These are phyloP conservation scores for Notechis scutatus DNA, from an alignment of 2,113 vertebrate genomes.

Conservation along the genomic window DNA sequence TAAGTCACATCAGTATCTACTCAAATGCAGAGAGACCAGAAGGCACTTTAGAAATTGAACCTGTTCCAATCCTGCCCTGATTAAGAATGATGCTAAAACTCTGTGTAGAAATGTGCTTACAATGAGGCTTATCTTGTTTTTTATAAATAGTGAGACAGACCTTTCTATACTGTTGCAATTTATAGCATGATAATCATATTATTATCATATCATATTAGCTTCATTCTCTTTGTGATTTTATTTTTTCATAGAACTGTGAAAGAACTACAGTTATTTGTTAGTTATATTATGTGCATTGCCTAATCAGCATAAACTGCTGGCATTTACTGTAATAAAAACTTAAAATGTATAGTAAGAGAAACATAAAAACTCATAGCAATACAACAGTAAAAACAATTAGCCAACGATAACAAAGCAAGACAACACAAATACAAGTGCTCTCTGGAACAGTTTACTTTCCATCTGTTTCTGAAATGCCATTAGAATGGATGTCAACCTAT, in stretches of 20 bases:
- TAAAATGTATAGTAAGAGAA: neutral
- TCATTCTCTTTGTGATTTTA: neutral
- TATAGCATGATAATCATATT: neutral
- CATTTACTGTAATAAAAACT: neutral
- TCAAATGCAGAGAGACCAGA: neutral
- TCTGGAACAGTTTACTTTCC: neutral
- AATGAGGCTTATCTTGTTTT: neutral
- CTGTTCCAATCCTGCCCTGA: neutral
- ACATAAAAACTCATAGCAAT: neutral
- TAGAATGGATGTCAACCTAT: neutral
- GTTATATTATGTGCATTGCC: neutral
- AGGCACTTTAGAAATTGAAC: neutral
- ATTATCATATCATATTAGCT: neutral
- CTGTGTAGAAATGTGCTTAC: fast-evolving
- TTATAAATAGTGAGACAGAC: neutral
- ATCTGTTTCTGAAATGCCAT: neutral
- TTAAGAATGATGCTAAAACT: neutral
- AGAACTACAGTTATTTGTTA: neutral
- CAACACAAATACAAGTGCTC: neutral
- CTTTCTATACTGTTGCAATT: neutral
- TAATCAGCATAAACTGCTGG: neutral
- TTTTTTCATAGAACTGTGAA: neutral
- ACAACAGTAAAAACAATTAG: neutral
- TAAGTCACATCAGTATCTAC: neutral
- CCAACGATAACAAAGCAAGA: neutral